These are phyloP conservation scores for Meandrina meandrites DNA, from an alignment of 92 coral and sea anemone genomes.

Conservation along the genomic window DNA sequence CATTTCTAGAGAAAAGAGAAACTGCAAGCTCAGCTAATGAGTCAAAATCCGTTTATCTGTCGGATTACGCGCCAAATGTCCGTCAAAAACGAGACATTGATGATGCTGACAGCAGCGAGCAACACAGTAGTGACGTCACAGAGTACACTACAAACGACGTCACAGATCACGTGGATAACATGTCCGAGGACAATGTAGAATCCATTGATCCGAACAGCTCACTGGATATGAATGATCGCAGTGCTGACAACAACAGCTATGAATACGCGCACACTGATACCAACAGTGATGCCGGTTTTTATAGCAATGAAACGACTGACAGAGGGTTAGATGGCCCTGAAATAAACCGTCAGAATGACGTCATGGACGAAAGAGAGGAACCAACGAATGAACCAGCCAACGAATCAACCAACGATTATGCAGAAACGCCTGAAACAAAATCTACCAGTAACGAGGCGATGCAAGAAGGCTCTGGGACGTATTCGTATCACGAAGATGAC, in stretches of 20 bases:
- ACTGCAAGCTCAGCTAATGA: slow-evolving; percentile 1
- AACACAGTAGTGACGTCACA: background rate
- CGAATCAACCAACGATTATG: background rate
- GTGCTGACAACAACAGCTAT: background rate
- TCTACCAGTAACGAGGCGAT: background rate
- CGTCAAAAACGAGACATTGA: slow-evolving; percentile 51
- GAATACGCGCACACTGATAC: background rate
- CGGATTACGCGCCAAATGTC: background rate
- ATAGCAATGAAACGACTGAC: background rate
- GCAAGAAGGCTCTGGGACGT: background rate
- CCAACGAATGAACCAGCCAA: background rate
- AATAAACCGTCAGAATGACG: background rate
- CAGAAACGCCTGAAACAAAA: background rate
- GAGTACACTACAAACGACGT: background rate
- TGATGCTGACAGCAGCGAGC: slow-evolving; percentile 23
- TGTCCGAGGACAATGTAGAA: background rate
- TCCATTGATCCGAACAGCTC: background rate
- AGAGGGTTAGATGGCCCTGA: background rate
- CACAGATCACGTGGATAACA: background rate
- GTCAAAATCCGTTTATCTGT: background rate
- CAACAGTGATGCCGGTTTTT: background rate
- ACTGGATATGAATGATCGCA: background rate
- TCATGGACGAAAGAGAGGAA: background rate
- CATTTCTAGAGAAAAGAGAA: slow-evolving; percentile 19
- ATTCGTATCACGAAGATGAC: background rate